A percentile compares a stretch with the other conserved stretches of the same genome.
phyloP scores from a whole-genome alignment of 2,797 vertebrate species.

The Anolis apletophallus region DNA sequence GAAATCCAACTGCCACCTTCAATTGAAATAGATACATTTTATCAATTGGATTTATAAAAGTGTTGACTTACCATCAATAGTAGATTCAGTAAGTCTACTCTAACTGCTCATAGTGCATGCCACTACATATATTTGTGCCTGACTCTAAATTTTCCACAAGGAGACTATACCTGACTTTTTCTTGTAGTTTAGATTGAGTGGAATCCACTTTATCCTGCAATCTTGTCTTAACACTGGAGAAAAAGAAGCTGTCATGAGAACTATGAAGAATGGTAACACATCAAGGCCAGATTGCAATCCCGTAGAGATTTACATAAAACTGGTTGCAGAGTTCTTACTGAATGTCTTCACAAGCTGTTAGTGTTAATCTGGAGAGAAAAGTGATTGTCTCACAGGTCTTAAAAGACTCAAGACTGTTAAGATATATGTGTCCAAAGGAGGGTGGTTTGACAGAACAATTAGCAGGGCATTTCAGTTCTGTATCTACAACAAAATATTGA shows the following conservation, averaged over 20 bases:
- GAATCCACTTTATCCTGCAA: neutral
- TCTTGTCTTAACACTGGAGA: neutral
- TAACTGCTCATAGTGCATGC: neutral
- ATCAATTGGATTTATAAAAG: too few relatives aligned
- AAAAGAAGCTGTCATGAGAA: conserved; percentile 3
- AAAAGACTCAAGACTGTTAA: conserved; percentile 29
- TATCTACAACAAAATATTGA: conserved; percentile 12
- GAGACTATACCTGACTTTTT: neutral
- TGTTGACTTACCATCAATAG: too few relatives aligned
- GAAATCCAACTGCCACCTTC: neutral
- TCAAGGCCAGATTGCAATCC: conserved; percentile 36
- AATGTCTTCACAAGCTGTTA: conserved; percentile 28
- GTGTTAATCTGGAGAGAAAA: conserved; percentile 27
- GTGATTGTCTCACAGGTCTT: conserved; percentile 15
- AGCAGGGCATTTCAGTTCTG: conserved; percentile 11
- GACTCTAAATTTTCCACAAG: neutral
- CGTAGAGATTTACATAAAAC: conserved; percentile 21
- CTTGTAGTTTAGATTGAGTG: conserved; percentile 13
- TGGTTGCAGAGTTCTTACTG: conserved; percentile 14
- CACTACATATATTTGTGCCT: neutral
- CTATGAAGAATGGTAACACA: conserved; percentile 19
- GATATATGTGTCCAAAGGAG: conserved; percentile 14
- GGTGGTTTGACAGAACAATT: conserved; percentile 30
- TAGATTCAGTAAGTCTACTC: too few relatives aligned
- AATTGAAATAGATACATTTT: neutral